A percentile compares a stretch with the other conserved stretches of the same genome.
Conservation (phyloP, 1,140 invertebrate species). For the Dendrolimus kikuchii region DNA sequence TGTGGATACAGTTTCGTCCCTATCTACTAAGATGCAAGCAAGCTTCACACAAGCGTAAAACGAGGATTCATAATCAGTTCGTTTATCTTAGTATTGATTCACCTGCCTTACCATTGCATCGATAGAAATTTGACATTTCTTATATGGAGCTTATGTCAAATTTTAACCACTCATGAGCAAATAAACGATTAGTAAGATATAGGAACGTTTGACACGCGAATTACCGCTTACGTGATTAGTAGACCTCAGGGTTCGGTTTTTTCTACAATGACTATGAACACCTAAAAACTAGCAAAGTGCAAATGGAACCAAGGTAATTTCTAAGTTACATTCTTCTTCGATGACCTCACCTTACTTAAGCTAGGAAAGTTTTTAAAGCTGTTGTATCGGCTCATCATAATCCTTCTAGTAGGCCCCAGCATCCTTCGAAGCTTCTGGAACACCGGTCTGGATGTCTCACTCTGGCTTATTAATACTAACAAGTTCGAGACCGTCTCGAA, state of each 20-base stretch:
- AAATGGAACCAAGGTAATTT: not conserved
- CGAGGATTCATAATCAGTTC: too few species aligned
- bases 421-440: slow-evolving; percentile 12
- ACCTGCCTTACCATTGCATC: too few species aligned
- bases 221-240: not conserved
- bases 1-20: too few species aligned
- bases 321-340: not conserved
- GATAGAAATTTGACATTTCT: too few species aligned
- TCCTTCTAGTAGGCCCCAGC: slow-evolving; percentile 20
- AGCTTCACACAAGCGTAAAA: too few species aligned
- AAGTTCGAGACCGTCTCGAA: slow-evolving; percentile 31
- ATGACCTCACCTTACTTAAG: slow-evolving; percentile 22
- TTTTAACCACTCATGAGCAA: too few species aligned
- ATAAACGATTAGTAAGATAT: not conserved
- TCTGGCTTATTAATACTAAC: slow-evolving; percentile 29
- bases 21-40: too few species aligned
- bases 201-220: not conserved
- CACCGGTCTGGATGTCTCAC: slow-evolving; percentile 19
- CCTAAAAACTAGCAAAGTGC: not conserved
- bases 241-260: too few species aligned
- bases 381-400: slow-evolving; percentile 26
- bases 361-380: slow-evolving; percentile 37
- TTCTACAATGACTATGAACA: too few species aligned
- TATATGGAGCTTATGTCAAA: too few species aligned
- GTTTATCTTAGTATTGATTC: too few species aligned